Percentiles rank a stretch among this genome's conserved stretches.
These are phyloP conservation scores for Rhopalosiphum padi DNA, from an alignment of 1,140 invertebrate genomes.

Conservation along the genomic window DNA sequence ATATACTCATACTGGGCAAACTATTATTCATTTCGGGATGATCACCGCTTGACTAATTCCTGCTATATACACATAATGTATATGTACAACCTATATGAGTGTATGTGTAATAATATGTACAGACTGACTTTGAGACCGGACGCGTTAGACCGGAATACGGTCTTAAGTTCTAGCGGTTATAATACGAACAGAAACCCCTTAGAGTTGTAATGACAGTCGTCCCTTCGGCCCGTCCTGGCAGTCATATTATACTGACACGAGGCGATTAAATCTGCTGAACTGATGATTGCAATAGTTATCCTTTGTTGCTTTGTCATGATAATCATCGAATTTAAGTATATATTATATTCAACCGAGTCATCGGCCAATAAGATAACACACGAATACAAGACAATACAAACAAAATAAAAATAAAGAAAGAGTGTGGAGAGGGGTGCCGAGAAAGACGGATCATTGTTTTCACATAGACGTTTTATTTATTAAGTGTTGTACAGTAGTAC, in stretches of 20 bases:
- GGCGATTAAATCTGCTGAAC: background rate
- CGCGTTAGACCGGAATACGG: background rate
- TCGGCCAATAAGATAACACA: background rate
- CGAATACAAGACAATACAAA: background rate
- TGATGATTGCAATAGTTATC: background rate
- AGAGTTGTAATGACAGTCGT: background rate
- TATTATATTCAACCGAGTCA: background rate
- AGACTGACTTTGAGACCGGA: background rate
- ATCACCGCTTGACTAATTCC: background rate
- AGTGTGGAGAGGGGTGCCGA: background rate
- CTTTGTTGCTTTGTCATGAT: too few species aligned
- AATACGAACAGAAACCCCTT: background rate
- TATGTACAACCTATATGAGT: background rate
- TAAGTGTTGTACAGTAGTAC: background rate
- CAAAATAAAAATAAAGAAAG: background rate
- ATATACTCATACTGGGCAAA: background rate
- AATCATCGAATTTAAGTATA: too few species aligned
- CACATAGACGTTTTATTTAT: background rate
- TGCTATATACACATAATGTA: background rate
- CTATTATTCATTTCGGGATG: background rate
- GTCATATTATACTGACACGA: background rate
- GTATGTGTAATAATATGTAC: background rate
- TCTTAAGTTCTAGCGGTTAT: constrained; percentile 7
- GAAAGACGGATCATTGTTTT: background rate
- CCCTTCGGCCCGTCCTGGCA: background rate